These are phyloP conservation scores for Tetanocera ferruginea DNA, from an alignment of 2,888 invertebrate species.

Conservation along the genomic window DNA sequence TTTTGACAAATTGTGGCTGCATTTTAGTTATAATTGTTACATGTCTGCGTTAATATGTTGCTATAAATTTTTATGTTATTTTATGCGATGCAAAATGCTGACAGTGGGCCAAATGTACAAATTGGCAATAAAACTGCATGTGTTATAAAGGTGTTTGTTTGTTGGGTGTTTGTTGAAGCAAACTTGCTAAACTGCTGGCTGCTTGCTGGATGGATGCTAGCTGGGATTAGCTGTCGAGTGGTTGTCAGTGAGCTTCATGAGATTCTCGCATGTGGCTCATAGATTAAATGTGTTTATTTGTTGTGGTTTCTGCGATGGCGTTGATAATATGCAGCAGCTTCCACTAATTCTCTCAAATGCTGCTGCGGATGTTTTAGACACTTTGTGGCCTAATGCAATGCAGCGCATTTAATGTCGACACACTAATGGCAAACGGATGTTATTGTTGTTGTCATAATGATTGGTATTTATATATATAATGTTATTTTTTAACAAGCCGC, in stretches of 20 bases:
- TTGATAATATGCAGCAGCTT: background rate
- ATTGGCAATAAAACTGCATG: too few relatives aligned
- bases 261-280: background rate
- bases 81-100: too few relatives aligned
- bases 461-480: too few relatives aligned
- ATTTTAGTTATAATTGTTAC: background rate
- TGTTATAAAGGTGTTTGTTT: too few relatives aligned
- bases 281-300: conserved; percentile 25
- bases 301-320: conserved; percentile 25
- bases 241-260: background rate
- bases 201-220: too few relatives aligned
- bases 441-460: background rate
- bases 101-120: too few relatives aligned
- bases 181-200: too few relatives aligned
- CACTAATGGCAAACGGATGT: background rate
- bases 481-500: too few relatives aligned
- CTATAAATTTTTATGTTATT: too few relatives aligned
- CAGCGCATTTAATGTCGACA: background rate
- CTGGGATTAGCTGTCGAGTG: background rate
- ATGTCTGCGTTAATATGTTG: background rate
- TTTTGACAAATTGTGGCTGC: conserved; percentile 8
- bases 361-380: background rate
- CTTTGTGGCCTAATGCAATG: background rate
- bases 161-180: too few relatives aligned
- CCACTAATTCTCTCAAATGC: background rate